These are phyloP conservation scores for Arvicanthis niloticus DNA, from an alignment of 2,113 vertebrate genomes.

Conservation along the genomic window DNA sequence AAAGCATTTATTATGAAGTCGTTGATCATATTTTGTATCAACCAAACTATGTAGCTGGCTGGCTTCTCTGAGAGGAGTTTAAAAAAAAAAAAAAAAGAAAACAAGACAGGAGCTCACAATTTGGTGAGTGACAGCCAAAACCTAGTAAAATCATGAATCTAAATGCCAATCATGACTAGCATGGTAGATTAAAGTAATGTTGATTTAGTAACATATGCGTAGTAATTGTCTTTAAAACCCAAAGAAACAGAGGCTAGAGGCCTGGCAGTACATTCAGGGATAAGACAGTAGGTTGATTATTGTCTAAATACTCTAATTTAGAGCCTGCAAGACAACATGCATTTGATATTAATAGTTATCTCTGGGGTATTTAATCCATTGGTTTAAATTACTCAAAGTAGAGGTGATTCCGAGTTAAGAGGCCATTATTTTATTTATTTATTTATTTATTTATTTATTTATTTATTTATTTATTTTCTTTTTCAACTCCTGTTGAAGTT, in stretches of 20 bases:
- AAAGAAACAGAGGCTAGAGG: not conserved
- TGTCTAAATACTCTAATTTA: not conserved
- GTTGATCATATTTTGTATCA: slow-evolving; percentile 52
- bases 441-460: no score
- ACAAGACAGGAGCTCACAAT: not conserved
- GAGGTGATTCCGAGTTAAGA: not conserved
- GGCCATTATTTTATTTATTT: not conserved
- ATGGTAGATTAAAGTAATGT: not conserved
- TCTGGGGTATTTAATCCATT: not conserved
- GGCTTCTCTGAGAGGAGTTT: not conserved
- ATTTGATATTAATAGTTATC: not conserved
- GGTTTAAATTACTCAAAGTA: not conserved
- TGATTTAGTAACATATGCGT: not conserved
- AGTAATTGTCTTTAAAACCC: not conserved
- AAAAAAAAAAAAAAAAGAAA: no score
- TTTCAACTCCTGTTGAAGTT: not conserved
- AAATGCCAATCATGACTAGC: not conserved
- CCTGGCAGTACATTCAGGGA: not conserved
- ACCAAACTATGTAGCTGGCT: not conserved
- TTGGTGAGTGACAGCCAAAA: not conserved
- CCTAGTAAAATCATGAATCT: not conserved
- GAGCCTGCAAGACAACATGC: not conserved
- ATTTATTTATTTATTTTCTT: not conserved
- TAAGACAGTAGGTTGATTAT: not conserved
- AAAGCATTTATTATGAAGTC: slow-evolving; percentile 53